A percentile compares a stretch with the other conserved stretches of the same genome.
Conservation (phyloP, 2,113 vertebrate species). For the Esox niger region DNA sequence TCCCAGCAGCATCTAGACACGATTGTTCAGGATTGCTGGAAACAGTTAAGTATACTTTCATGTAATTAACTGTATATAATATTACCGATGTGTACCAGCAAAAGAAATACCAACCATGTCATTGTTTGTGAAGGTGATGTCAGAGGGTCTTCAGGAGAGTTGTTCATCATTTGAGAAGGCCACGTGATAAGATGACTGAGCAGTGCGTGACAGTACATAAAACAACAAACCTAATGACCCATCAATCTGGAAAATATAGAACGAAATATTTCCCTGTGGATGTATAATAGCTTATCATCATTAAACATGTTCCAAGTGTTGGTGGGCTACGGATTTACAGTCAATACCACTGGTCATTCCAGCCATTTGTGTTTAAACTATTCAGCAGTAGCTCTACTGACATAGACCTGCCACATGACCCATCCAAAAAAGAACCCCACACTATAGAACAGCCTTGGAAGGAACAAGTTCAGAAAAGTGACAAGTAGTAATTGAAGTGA, state of each 20-base stretch:
- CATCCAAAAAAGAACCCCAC: too few species aligned
- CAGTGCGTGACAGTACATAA: too few species aligned
- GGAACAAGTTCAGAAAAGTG: neutral
- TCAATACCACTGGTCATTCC: too few species aligned
- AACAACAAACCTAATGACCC: too few species aligned
- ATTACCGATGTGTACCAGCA: neutral
- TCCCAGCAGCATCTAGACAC: neutral
- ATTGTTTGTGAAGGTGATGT: neutral
- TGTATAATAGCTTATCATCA: too few species aligned
- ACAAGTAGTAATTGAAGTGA: conserved; percentile 2
- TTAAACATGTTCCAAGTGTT: too few species aligned
- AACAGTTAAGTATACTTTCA: neutral
- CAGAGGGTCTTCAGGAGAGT: conserved; percentile 19
- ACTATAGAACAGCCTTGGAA: neutral
- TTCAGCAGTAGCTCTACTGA: too few species aligned
- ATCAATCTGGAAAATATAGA: too few species aligned
- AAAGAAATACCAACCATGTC: neutral
- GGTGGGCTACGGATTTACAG: too few species aligned
- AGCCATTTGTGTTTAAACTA: too few species aligned
- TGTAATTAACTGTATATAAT: neutral
- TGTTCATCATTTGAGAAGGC: neutral
- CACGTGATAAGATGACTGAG: neutral
- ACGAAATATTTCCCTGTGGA: too few species aligned
- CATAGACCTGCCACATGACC: too few species aligned
- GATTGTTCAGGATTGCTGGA: neutral